Evolutionary conservation across 2,797 vertebrate genomes (phyloP).

Genomic region (Sparidentex hasta): DNA sequence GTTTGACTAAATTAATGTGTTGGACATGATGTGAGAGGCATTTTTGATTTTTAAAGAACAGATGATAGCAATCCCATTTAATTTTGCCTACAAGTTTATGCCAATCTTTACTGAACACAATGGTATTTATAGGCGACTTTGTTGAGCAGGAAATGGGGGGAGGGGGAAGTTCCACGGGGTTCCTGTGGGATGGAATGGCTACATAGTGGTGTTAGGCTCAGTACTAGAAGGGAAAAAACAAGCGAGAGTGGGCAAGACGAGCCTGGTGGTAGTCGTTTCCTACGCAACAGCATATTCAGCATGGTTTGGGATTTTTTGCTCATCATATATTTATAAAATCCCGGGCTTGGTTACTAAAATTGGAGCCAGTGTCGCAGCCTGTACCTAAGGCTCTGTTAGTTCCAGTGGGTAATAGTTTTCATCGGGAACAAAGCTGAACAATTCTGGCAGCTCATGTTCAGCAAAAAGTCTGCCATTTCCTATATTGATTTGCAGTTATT

Average conservation of each 20-base stretch:
- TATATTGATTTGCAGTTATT: background rate
- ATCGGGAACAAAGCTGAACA: background rate
- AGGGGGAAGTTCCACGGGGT: background rate
- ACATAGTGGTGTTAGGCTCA: conserved; percentile 35
- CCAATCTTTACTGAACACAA: background rate
- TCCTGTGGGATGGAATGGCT: conserved; percentile 23
- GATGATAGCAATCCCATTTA: background rate
- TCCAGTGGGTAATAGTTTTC: background rate
- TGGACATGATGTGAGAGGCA: background rate
- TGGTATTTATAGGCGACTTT: background rate
- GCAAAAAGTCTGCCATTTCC: background rate
- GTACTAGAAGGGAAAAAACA: conserved; percentile 14
- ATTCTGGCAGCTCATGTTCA: background rate
- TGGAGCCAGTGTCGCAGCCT: background rate
- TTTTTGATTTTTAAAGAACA: background rate
- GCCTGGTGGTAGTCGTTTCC: background rate
- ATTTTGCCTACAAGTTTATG: background rate
- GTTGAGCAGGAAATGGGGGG: conserved; percentile 20
- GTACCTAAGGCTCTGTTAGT: background rate
- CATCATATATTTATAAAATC: background rate
- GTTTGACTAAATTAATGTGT: conserved; percentile 6
- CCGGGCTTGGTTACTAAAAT: background rate
- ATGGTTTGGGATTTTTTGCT: background rate
- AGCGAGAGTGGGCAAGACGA: background rate
- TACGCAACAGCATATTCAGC: background rate